These are phyloP conservation scores for Wasmannia auropunctata DNA, from an alignment of 1,140 invertebrate species.

Conservation along the genomic window DNA sequence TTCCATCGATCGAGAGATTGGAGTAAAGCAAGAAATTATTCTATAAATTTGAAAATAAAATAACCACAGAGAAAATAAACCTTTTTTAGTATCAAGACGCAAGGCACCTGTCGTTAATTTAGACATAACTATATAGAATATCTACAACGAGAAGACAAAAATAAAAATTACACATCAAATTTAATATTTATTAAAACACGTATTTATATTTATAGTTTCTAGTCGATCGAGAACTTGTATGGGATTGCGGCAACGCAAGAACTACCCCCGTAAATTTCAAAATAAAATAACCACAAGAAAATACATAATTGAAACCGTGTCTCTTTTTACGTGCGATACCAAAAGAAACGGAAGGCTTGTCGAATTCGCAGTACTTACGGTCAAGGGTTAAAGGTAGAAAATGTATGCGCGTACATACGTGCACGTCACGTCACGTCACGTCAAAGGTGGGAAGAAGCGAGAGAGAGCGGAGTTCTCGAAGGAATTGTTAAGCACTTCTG, in stretches of 20 bases:
- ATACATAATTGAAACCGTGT: not conserved
- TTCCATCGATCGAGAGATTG: not conserved
- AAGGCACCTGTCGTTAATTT: not conserved
- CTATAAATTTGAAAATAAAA: not conserved
- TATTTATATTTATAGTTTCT: not conserved
- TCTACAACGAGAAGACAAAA: not conserved
- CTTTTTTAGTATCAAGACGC: not conserved
- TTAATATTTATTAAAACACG: not conserved
- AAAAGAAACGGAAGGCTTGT: not conserved
- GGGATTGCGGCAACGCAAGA: not conserved
- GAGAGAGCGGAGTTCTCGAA: not conserved
- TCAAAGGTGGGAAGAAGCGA: not conserved
- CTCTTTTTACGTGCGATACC: not conserved
- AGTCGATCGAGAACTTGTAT: not conserved
- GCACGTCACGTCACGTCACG: not conserved
- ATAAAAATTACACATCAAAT: not conserved
- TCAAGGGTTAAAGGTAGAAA: slow-evolving; percentile 7
- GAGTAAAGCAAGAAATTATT: not conserved
- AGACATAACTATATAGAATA: not conserved
- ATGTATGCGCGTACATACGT: not conserved
- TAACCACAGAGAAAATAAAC: not conserved
- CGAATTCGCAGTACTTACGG: not conserved
- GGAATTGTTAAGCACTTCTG: too few relatives aligned
- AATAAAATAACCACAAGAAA: not conserved
- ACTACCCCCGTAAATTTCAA: not conserved